These are phyloP conservation scores for Zhuqinia jingwanae DNA, from an alignment of 2,888 invertebrate species.

Conservation along the genomic window DNA sequence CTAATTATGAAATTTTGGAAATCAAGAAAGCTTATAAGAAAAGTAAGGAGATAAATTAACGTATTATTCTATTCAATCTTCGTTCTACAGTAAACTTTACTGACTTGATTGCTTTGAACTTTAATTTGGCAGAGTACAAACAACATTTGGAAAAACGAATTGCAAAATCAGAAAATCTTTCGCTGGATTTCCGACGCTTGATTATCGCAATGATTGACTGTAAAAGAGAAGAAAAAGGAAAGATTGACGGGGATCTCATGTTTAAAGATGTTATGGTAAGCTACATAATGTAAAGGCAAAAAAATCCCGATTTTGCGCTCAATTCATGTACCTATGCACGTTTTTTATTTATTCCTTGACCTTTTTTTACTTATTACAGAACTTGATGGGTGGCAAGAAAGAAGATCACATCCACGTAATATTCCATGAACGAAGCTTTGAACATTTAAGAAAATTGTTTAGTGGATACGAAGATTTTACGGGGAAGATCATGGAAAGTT, in stretches of 20 bases:
- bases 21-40: constrained; percentile 80
- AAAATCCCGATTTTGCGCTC: too few species aligned
- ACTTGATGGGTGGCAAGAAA: constrained; percentile 12
- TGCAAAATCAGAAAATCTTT: constrained; percentile 81
- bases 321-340: too few species aligned
- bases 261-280: constrained; percentile 81
- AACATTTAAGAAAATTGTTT: background rate
- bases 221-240: constrained; percentile 81
- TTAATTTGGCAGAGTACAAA: constrained; percentile 77
- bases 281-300: too few species aligned
- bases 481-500: background rate
- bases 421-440: background rate
- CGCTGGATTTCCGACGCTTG: constrained; percentile 82
- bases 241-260: constrained; percentile 82
- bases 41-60: constrained; percentile 78
- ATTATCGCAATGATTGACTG: constrained; percentile 81
- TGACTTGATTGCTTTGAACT: too few species aligned
- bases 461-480: background rate
- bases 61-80: too few species aligned
- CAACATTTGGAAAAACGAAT: constrained; percentile 81
- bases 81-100: too few species aligned
- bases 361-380: too few species aligned
- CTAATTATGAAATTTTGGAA: constrained; percentile 80
- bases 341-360: too few species aligned
- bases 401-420: background rate